Percentiles rank a stretch among this genome's conserved stretches.
These are phyloP conservation scores for Yponomeuta evonymella DNA, from an alignment of 2,888 invertebrate genomes.

Conservation along the genomic window DNA sequence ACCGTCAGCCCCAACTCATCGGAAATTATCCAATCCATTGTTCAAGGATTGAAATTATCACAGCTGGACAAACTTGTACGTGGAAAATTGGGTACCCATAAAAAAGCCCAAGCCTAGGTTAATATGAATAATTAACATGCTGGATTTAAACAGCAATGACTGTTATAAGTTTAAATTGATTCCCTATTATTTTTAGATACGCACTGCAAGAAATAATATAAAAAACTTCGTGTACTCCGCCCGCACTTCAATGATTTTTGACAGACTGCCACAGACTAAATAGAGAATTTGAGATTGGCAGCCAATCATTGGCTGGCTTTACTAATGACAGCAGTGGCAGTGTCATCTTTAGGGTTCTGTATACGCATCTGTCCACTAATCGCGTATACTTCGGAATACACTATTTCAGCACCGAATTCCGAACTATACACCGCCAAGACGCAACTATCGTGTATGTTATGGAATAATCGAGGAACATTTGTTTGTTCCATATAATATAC, in stretches of 20 bases:
- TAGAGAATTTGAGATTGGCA: no score
- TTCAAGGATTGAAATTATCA: constrained; percentile 23
- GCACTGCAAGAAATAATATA: neutral
- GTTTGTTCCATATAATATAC: no score
- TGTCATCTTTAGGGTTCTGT: no score
- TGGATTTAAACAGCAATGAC: neutral
- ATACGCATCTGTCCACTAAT: no score
- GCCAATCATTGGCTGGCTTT: no score
- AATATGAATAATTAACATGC: neutral
- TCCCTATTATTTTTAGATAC: neutral
- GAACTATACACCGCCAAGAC: no score
- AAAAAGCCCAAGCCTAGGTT: neutral
- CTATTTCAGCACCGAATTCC: no score
- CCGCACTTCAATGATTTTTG: neutral
- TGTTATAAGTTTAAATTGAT: neutral
- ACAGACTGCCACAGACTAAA: neutral
- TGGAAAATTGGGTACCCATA: neutral
- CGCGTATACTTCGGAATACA: no score
- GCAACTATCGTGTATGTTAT: no score
- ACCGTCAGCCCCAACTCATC: constrained; percentile 85
- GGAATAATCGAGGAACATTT: no score
- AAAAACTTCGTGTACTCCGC: neutral
- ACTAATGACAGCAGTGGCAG: no score
- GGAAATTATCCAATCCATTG: constrained; percentile 87
- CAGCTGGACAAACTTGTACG: constrained; percentile 3